phyloP scores from a whole-genome alignment of 2,888 invertebrate genomes.

The Epicampocera succincta region DNA sequence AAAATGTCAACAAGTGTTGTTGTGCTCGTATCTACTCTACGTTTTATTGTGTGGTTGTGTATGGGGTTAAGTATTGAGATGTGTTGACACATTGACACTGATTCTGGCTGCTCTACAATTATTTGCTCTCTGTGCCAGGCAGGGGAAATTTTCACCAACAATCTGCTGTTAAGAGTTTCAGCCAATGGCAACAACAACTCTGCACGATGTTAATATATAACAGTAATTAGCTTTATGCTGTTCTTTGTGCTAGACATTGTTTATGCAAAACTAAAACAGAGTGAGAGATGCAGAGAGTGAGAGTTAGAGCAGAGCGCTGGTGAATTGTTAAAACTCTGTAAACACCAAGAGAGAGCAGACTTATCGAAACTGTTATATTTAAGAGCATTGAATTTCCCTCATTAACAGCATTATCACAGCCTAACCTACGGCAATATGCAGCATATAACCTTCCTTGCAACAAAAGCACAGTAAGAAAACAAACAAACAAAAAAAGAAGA shows the following conservation, averaged over 20 bases:
- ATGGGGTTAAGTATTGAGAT: conserved; percentile 17
- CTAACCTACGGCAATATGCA: conserved; percentile 3
- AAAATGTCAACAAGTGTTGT: conserved; percentile 60
- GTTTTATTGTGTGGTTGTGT: background rate
- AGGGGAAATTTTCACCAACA: background rate
- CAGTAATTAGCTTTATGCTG: no score
- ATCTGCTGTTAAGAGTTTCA: background rate
- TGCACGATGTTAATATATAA: no score
- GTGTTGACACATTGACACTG: conserved; percentile 62
- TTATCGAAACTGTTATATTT: conserved; percentile 34
- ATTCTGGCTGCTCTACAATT: conserved; percentile 33
- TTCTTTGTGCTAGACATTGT: no score
- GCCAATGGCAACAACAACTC: no score
- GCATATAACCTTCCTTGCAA: conserved; percentile 37
- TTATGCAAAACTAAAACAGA: no score
- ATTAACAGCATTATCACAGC: conserved; percentile 29
- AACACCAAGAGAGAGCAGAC: no score
- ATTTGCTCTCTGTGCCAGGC: background rate
- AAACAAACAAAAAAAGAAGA: conserved; percentile 2
- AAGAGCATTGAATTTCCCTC: conserved; percentile 10
- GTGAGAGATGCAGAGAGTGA: no score
- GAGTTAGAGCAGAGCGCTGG: no score
- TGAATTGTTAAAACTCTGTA: no score
- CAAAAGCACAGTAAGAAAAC: conserved; percentile 1
- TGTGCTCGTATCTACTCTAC: conserved; percentile 16